These are phyloP conservation scores for Neodiprion virginianus DNA, from an alignment of 1,140 invertebrate species.

Conservation along the genomic window DNA sequence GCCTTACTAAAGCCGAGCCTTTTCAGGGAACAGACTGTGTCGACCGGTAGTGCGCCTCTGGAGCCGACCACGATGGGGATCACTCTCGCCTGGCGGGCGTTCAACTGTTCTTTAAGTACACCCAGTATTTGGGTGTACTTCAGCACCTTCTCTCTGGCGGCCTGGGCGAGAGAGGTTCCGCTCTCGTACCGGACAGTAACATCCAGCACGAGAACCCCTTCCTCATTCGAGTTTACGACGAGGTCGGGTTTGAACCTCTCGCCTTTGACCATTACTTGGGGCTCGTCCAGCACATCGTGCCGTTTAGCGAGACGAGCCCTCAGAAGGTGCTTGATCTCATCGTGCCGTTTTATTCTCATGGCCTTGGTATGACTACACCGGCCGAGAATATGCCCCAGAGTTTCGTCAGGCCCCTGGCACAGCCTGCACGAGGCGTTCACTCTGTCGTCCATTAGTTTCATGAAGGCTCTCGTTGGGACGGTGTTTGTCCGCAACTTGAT, in stretches of 20 bases:
- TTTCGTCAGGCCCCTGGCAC: neutral
- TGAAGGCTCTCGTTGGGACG: neutral
- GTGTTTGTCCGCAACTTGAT: slow-evolving; percentile 3
- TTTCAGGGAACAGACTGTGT: neutral
- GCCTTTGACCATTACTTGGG: neutral
- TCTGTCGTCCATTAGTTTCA: neutral
- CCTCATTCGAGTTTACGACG: slow-evolving; percentile 3
- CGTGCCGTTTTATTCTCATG: slow-evolving; percentile 17
- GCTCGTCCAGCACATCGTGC: neutral
- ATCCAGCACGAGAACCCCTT: neutral
- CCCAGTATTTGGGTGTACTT: neutral
- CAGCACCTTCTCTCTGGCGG: neutral
- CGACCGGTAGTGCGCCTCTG: neutral
- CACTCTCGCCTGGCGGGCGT: neutral
- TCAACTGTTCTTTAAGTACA: slow-evolving; percentile 8
- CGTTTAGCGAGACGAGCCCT: neutral
- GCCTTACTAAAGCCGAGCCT: too few relatives aligned
- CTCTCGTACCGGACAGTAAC: slow-evolving; percentile 5
- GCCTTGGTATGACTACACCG: neutral
- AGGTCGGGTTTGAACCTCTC: slow-evolving; percentile 9
- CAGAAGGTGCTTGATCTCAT: slow-evolving; percentile 35
- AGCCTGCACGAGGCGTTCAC: neutral
- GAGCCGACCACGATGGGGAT: neutral
- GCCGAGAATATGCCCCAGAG: slow-evolving; percentile 1
- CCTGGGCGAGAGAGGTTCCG: neutral